Base-by-base conservation (phyloP, 2,797 vertebrate species). In the Pangasius larnaudii region DNA sequence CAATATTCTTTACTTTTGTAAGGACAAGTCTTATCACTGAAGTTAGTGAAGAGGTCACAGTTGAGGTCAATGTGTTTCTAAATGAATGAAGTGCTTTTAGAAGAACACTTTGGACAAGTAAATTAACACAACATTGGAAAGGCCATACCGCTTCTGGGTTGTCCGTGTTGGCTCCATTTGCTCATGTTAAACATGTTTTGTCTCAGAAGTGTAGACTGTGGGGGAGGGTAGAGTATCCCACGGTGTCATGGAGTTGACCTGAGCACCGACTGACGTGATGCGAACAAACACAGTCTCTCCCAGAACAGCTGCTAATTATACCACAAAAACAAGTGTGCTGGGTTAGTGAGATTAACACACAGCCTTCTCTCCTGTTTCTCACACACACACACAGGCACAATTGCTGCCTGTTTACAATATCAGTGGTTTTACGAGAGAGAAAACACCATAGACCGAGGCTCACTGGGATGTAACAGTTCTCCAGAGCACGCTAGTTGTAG, bases 241-340 rank as follows among this genome's bases (percentile, higher is more conserved):
- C 39, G 63, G 63, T n/a, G 71, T 89, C 89, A 84, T 16, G 67
- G 69, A 88, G 90, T 79, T 87, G 80, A 89, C 85, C 87, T 75
- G 85, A 89, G 86, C 74, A 81, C 81, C 69, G 77, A 36, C 79
- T 88, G 89, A 89, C 77, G 30, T 46, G 69, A 81, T 53, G 74
- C 56, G 81, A 89, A 88, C 78, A 87, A 87, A 89, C 85, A 89
- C 85, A 58, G 39, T 33, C 80, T 88, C 88, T 72, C 88, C 53
- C 24, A 78, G 74, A 86, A 72, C 86, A 79, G 84, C 88, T 81
- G 46, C 89, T 88, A 85, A 90, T 84, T 89, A 87, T 75, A 51
- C 77, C 88, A 87, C 69, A 61, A 91, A 83, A 90, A 85, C 81
- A 87, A 89, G 22, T 85, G 82, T 51, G 75, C 78, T 53, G 46